phyloP scores from a whole-genome alignment of 2,113 vertebrate genomes.

The Hiodon alosoides region DNA sequence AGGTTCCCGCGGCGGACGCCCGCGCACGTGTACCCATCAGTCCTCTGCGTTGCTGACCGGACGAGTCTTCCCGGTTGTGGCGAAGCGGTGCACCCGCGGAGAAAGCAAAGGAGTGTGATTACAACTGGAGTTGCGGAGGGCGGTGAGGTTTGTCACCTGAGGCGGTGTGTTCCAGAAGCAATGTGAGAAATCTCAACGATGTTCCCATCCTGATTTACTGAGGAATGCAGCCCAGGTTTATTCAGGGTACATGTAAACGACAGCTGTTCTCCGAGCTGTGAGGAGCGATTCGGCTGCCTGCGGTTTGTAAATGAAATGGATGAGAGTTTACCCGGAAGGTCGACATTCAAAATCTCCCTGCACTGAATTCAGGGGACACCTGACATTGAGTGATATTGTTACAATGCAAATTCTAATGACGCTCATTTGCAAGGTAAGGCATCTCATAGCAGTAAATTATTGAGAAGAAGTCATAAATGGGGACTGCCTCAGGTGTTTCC shows the following conservation, averaged over 20 bases:
- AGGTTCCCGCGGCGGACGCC: conserved; percentile 11
- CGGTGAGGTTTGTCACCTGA: neutral
- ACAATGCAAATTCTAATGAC: neutral
- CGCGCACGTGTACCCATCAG: conserved; percentile 28
- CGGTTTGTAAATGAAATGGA: neutral
- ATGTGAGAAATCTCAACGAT: neutral
- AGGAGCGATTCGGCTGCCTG: neutral
- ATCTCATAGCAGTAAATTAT: neutral
- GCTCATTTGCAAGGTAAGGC: neutral
- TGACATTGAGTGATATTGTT: neutral
- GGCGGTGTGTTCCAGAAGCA: neutral
- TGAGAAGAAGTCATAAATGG: conserved; percentile 3
- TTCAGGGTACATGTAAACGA: neutral
- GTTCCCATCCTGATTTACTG: neutral
- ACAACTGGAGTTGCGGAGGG: neutral
- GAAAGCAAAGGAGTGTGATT: conserved; percentile 15
- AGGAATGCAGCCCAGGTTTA: neutral
- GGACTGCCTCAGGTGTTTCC: neutral
- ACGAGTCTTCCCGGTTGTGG: neutral
- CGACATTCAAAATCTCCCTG: neutral
- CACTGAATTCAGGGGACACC: conserved; percentile 1
- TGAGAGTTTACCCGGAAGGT: neutral
- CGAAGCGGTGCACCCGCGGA: conserved; percentile 21
- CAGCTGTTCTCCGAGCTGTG: neutral
- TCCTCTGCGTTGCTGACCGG: conserved; percentile 17